Conservation (phyloP, 2,113 vertebrate genomes). For the Hiodon alosoides region DNA sequence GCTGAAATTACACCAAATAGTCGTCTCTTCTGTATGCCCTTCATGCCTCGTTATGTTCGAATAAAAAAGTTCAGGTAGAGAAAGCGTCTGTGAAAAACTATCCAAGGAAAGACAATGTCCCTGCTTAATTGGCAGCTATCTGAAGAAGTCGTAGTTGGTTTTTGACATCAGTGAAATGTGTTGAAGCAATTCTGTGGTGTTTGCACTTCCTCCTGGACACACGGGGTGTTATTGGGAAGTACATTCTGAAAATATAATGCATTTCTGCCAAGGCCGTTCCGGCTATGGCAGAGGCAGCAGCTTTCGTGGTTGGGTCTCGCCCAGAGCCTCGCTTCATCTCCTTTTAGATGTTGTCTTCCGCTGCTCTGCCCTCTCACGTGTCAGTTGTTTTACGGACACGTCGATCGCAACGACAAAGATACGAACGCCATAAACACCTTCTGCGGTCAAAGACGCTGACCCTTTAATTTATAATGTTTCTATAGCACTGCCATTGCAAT, state of each 20-base stretch:
- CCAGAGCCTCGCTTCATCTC: constrained; percentile 30
- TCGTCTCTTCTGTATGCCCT: constrained; percentile 62
- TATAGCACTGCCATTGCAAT: too few relatives aligned
- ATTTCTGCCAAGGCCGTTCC: constrained; percentile 33
- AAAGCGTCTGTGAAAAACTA: too few relatives aligned
- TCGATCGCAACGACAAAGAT: constrained; percentile 3
- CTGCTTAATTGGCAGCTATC: constrained; percentile 29
- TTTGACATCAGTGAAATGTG: constrained; percentile 33
- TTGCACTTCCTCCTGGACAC: constrained; percentile 20
- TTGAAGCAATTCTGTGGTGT: constrained; percentile 31
- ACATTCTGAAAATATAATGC: constrained; percentile 30
- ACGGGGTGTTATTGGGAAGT: constrained; percentile 27
- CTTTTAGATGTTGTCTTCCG: constrained; percentile 28
- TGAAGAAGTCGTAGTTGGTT: constrained; percentile 24
- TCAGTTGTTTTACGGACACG: constrained; percentile 3
- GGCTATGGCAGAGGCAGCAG: constrained; percentile 19
- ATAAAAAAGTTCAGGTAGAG: too few relatives aligned
- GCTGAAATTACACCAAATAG: constrained; percentile 68
- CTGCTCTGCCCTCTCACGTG: constrained; percentile 7
- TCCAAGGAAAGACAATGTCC: too few relatives aligned
- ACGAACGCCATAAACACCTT: too few relatives aligned
- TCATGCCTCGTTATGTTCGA: constrained; percentile 48
- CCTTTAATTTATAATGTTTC: too few relatives aligned
- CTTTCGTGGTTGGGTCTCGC: constrained; percentile 30
- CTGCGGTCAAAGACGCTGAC: too few relatives aligned